Conservation (phyloP, 2,888 invertebrate species). For the Eilema depressum region DNA sequence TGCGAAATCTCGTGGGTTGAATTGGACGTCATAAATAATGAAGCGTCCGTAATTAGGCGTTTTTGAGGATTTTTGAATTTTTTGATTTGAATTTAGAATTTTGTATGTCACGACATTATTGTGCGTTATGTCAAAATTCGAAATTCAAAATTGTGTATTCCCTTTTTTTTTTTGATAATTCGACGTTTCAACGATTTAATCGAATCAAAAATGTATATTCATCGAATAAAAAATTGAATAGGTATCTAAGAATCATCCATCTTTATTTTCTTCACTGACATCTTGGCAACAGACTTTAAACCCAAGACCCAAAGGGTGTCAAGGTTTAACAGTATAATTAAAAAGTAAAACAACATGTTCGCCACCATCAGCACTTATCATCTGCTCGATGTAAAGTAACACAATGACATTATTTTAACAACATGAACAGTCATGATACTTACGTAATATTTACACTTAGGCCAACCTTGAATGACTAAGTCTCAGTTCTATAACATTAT, state of each 20-base stretch:
- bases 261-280: too few species aligned
- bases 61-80: too few species aligned
- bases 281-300: constrained; percentile 17
- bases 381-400: constrained; percentile 2
- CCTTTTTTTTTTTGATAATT: too few species aligned
- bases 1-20: neutral
- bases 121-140: too few species aligned
- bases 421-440: constrained; percentile 19
- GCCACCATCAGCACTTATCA: neutral
- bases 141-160: too few species aligned
- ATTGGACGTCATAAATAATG: neutral
- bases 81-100: too few species aligned
- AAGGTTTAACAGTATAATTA: constrained; percentile 23
- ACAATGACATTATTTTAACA: constrained; percentile 10
- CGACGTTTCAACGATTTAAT: too few species aligned
- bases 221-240: too few species aligned
- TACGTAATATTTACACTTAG: constrained; percentile 30
- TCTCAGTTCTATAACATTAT: constrained; percentile 18
- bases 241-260: too few species aligned
- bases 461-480: constrained; percentile 33
- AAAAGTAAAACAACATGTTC: constrained; percentile 13
- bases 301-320: constrained; percentile 15
- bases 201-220: too few species aligned
- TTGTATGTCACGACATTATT: too few species aligned
- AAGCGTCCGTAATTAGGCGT: neutral